phyloP scores from a whole-genome alignment of 1,140 invertebrate genomes.

The Trachymyrmex cornetzi region DNA sequence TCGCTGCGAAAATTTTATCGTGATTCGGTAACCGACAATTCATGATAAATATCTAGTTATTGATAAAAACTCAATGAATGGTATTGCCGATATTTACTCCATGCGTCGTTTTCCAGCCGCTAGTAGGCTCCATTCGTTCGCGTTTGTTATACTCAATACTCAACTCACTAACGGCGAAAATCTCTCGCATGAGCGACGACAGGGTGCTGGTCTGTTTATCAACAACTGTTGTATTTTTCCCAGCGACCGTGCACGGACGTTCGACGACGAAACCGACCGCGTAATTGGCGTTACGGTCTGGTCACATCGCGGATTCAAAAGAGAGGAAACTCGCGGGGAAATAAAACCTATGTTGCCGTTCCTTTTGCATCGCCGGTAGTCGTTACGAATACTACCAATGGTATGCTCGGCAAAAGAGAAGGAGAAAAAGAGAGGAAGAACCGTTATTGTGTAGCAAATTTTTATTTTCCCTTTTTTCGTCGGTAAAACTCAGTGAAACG shows the following conservation, averaged over 20 bases:
- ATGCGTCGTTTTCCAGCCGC: background rate
- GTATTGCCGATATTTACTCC: background rate
- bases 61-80: too few species aligned
- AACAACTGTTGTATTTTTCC: slow-evolving; percentile 59
- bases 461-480: background rate
- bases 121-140: background rate
- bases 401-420: background rate
- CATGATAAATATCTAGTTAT: background rate
- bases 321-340: slow-evolving; percentile 37
- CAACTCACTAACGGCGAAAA: slow-evolving; percentile 49
- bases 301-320: slow-evolving; percentile 42
- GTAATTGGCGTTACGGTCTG: slow-evolving; percentile 62
- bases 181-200: slow-evolving; percentile 56
- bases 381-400: background rate
- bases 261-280: slow-evolving; percentile 50
- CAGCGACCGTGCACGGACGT: slow-evolving; percentile 10
- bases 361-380: slow-evolving; percentile 9
- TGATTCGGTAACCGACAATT: background rate
- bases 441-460: slow-evolving; percentile 32
- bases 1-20: background rate
- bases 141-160: slow-evolving; percentile 2
- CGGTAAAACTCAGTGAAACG: background rate
- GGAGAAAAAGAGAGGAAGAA: background rate
- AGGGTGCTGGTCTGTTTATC: slow-evolving; percentile 66
- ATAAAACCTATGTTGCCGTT: slow-evolving; percentile 37